These are phyloP conservation scores for Noctua janthina DNA, from an alignment of 2,888 invertebrate genomes.

Conservation along the genomic window DNA sequence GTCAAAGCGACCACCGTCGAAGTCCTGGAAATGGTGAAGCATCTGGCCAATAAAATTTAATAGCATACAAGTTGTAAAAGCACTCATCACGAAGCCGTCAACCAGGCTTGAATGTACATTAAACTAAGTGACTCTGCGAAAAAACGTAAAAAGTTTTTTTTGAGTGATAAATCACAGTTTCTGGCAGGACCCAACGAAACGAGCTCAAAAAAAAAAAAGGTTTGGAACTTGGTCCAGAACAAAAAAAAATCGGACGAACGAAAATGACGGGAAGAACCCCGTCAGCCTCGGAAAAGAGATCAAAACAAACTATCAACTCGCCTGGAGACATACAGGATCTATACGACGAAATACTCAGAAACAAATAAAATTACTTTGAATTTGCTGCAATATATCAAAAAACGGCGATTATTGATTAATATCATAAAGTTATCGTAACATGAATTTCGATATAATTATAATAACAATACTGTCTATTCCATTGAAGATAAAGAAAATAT, in stretches of 20 bases:
- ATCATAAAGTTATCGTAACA: conserved; percentile 2
- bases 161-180: neutral
- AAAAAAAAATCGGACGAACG: no score
- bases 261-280: neutral
- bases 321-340: neutral
- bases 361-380: neutral
- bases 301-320: neutral
- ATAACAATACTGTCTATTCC: conserved; percentile 14
- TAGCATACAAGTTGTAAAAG: neutral
- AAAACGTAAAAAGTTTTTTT: neutral
- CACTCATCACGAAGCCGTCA: no score
- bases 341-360: neutral
- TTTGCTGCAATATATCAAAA: neutral
- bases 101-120: neutral
- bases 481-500: neutral
- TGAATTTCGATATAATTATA: neutral
- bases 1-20: neutral
- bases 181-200: neutral
- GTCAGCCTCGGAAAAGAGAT: neutral
- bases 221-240: no score
- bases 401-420: neutral
- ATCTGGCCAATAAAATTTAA: neutral
- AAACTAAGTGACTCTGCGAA: neutral
- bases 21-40: neutral
- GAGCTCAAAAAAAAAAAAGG: neutral